Base-by-base conservation (phyloP, 1,140 invertebrate genomes). In the Diorhabda sublineata region DNA sequence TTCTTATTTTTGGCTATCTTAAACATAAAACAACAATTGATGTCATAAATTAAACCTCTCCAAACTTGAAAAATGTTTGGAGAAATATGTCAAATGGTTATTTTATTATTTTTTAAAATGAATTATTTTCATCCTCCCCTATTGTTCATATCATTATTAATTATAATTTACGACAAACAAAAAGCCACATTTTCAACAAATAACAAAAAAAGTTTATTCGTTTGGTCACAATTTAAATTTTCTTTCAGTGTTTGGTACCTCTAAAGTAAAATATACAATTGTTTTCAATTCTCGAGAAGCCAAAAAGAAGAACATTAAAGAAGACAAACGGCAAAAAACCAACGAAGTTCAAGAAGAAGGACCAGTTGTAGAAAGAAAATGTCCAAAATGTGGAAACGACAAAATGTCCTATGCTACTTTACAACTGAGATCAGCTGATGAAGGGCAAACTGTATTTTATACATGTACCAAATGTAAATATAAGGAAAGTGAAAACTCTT, bases 361-460 rank as follows among this genome's bases (percentile, higher is more conserved):
- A 3, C 92, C 92, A 41, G 78, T 91, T 42, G 90, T 96, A 8
- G 95, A 98, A 70, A 85, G 95, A 72, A 89, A 88, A 78, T 99
- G 97, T 82, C 87, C 90, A 2, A 91, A 92, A 75, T 99, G 97
- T 86, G 90, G 89, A 45, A 88, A 97, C 82, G 89, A 95, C 61
- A 90, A 90, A 80, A 98, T 98, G 94, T 93, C 92, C 1, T 99
- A 98, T 82, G 92, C 93, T 7, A 98, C 97, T 1, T 82, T 96
- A 59, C 97, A 99, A 81, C 86, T 97, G 2, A 84, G 97, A 77
- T 98, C 96, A 4, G 97, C 96, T 52, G 97, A 99, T 89, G 97
- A 99, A 91, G 97, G 97, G 0, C 97, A 99, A 83, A 99, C 97
- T 8, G 94, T 99, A 3, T 98, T 99, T 83, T 99, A 96, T 74